Evolutionary conservation across 1,140 invertebrate genomes (phyloP).

Genomic region (Ectropis grisescens): DNA sequence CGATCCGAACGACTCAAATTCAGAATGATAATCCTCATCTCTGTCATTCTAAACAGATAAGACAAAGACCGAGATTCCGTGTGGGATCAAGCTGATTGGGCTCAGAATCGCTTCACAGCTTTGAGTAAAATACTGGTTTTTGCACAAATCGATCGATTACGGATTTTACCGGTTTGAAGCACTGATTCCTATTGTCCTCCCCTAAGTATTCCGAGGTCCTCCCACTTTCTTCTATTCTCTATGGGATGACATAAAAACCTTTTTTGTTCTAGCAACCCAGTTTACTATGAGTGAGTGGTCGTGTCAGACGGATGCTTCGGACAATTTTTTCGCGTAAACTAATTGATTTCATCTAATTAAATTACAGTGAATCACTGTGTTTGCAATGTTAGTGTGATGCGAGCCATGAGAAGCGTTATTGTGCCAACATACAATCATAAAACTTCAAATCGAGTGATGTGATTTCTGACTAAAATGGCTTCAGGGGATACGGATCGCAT

Average conservation of each 20-base stretch:
- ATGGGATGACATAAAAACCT: not conserved
- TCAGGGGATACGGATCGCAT: conserved; percentile 73
- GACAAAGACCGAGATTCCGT: too few species aligned
- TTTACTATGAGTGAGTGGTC: conserved; percentile 53
- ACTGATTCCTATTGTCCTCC: too few species aligned
- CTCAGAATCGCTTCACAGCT: too few species aligned
- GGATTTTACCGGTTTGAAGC: too few species aligned
- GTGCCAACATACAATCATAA: conserved; percentile 36
- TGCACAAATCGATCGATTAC: too few species aligned
- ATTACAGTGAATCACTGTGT: conserved; percentile 62
- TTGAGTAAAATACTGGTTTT: too few species aligned
- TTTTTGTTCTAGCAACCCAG: conserved; percentile 32
- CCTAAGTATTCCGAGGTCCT: too few species aligned
- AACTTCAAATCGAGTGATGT: conserved; percentile 61
- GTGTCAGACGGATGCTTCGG: conserved; percentile 59
- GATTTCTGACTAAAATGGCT: conserved; percentile 73
- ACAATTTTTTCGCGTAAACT: conserved; percentile 55
- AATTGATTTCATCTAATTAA: conserved; percentile 68
- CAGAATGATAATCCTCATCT: too few species aligned
- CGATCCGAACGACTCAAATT: too few species aligned
- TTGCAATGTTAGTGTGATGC: conserved; percentile 51
- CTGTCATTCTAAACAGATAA: too few species aligned
- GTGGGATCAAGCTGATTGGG: too few species aligned
- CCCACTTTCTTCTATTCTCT: conserved; percentile 11
- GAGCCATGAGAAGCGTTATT: conserved; percentile 58